Conservation (phyloP, 2,797 vertebrate genomes). For the Calcarius lapponicus region DNA sequence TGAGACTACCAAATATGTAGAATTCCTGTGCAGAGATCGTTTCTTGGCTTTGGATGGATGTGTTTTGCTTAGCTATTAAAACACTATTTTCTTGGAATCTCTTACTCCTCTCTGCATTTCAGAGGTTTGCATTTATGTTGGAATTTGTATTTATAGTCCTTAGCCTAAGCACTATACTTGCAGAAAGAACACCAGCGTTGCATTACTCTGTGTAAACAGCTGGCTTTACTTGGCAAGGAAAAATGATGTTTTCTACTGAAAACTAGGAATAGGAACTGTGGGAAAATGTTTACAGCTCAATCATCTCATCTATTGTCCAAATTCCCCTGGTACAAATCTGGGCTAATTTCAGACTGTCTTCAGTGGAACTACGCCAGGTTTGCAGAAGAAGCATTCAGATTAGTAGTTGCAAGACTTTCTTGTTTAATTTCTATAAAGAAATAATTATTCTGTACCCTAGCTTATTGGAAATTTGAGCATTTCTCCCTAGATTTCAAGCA, state of each 20-base stretch:
- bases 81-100: background rate
- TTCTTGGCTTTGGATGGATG: background rate
- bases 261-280: background rate
- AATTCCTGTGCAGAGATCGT: rapidly evolving
- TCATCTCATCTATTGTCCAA: background rate
- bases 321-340: background rate
- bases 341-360: background rate
- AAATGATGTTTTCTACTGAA: background rate
- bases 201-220: background rate
- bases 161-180: background rate
- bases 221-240: background rate
- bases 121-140: background rate
- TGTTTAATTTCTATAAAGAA: background rate
- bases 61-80: background rate
- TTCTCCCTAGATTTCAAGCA: background rate
- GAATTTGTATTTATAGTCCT: background rate
- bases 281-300: background rate
- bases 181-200: background rate
- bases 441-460: background rate
- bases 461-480: background rate
- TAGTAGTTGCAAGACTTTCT: background rate
- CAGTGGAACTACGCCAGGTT: background rate
- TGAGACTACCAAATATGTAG: background rate
- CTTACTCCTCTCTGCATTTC: background rate
- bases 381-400: background rate